phyloP scores from a whole-genome alignment of 1,140 invertebrate genomes.

The Yoshiicerus persimilis region DNA sequence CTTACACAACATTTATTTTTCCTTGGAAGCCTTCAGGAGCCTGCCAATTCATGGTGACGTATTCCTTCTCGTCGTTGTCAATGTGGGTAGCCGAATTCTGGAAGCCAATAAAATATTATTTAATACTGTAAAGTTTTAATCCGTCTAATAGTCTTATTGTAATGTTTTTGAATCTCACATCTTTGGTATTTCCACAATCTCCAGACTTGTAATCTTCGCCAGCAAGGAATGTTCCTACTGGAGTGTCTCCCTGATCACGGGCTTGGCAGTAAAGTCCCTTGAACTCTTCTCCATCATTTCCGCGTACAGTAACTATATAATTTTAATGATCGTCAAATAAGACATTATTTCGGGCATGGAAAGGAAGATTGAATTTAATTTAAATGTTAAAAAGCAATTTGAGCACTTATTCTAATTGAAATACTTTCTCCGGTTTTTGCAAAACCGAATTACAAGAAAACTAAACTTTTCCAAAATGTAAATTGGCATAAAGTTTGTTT shows the following conservation, averaged over 20 bases:
- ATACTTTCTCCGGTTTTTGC: too few relatives aligned
- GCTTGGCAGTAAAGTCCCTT: constrained; percentile 31
- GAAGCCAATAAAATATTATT: not conserved
- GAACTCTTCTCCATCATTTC: not conserved
- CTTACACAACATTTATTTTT: constrained; percentile 9
- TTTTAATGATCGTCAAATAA: too few relatives aligned
- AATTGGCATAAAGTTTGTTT: not conserved
- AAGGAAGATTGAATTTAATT: too few relatives aligned
- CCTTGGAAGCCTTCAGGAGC: constrained; percentile 9
- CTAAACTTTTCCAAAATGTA: not conserved
- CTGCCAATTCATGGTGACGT: not conserved
- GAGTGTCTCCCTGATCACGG: not conserved
- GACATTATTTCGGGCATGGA: too few relatives aligned
- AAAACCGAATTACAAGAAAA: too few relatives aligned
- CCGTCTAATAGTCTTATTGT: too few relatives aligned
- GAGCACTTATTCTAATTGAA: too few relatives aligned
- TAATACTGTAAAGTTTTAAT: not conserved
- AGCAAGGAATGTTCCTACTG: constrained; percentile 15
- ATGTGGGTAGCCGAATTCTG: constrained; percentile 31
- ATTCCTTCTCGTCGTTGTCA: not conserved
- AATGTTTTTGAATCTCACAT: too few relatives aligned
- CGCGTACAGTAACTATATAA: not conserved
- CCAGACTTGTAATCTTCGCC: not conserved
- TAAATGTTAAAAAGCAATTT: too few relatives aligned
- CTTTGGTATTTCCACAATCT: constrained; percentile 23